Percentiles rank a stretch among this genome's conserved stretches.
Conservation (phyloP, 2,797 vertebrate species). For the Notamacropus eugenii region DNA sequence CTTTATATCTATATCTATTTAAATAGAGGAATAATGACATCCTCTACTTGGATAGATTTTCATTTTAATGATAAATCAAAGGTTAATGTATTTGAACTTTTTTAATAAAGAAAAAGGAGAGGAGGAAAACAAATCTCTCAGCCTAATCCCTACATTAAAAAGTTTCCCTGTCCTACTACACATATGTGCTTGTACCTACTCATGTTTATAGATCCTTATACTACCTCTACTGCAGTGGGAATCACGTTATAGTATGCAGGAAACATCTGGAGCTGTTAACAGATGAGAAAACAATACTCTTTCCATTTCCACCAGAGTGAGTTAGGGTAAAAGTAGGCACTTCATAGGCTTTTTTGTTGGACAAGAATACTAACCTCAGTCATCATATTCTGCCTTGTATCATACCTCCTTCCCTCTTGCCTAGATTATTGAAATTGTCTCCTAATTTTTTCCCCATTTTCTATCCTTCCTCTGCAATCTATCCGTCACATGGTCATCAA, state of each 20-base stretch:
- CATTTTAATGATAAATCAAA: slow-evolving; percentile 38
- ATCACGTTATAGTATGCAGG: not conserved
- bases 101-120: not conserved
- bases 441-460: too few species aligned
- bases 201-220: not conserved
- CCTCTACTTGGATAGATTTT: slow-evolving; percentile 12
- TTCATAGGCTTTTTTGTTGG: not conserved
- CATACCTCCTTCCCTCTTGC: too few species aligned
- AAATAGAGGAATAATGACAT: slow-evolving; percentile 19
- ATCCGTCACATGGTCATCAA: too few species aligned
- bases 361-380: not conserved
- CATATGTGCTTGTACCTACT: not conserved
- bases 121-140: not conserved
- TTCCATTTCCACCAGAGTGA: not conserved
- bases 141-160: not conserved
- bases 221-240: not conserved
- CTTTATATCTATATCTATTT: not conserved
- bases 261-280: not conserved
- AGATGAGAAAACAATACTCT: not conserved
- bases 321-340: not conserved
- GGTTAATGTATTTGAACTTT: not conserved
- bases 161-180: not conserved
- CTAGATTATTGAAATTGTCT: too few species aligned
- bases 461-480: too few species aligned
- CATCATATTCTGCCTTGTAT: too few species aligned